Evolutionary conservation across 2,888 invertebrate genomes (phyloP).

Genomic region (Sphaerophoria taeniata): DNA sequence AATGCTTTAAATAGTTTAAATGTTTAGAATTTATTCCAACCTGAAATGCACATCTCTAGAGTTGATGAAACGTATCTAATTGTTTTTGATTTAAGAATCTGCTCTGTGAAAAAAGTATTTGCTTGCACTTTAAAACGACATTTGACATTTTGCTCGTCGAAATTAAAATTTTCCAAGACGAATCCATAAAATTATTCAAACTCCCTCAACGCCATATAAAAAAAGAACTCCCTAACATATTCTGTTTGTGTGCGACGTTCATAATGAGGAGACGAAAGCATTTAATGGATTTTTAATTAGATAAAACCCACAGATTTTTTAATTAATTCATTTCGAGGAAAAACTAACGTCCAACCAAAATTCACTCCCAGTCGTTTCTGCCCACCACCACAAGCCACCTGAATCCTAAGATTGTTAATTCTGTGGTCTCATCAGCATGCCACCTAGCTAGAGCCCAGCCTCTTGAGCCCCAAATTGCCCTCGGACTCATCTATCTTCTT

Average conservation of each 20-base stretch:
- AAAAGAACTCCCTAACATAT: constrained; percentile 46
- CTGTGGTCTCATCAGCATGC: constrained; percentile 13
- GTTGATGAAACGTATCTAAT: background rate
- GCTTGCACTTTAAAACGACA: no score
- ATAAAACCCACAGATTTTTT: constrained; percentile 69
- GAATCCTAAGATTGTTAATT: constrained; percentile 41
- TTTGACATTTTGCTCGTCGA: no score
- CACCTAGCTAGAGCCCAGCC: background rate
- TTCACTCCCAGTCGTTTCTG: background rate
- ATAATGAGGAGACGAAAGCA: constrained; percentile 68
- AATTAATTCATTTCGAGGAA: constrained; percentile 65
- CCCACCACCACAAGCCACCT: constrained; percentile 31
- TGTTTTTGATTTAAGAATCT: no score
- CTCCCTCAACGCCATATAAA: no score
- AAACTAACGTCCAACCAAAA: constrained; percentile 25
- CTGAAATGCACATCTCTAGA: background rate
- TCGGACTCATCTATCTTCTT: background rate
- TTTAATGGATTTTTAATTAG: constrained; percentile 75
- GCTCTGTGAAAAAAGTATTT: no score
- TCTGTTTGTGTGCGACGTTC: constrained; percentile 56
- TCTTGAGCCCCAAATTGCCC: background rate
- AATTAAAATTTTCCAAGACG: no score
- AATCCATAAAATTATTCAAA: no score
- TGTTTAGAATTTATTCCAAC: background rate
- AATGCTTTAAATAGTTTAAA: constrained; percentile 7